phyloP scores from a whole-genome alignment of 2,888 invertebrate genomes.

The Adela reaumurella region DNA sequence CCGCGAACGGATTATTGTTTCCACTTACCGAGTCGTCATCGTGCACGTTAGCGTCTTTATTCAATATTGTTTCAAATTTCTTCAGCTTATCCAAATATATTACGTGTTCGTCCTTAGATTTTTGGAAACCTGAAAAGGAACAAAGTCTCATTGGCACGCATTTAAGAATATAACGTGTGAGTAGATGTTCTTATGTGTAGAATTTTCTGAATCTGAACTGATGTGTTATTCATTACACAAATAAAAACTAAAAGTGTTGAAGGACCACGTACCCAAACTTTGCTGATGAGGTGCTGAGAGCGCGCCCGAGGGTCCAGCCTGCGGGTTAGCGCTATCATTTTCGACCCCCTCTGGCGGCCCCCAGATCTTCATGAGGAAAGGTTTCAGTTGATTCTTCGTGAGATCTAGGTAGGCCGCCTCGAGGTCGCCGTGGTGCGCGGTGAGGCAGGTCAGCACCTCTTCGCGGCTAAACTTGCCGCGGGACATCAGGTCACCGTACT shows the following conservation, averaged over 20 bases:
- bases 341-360: slow-evolving; percentile 69
- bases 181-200: too few species aligned
- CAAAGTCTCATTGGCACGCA: too few species aligned
- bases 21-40: background rate
- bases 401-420: slow-evolving; percentile 68
- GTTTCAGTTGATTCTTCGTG: slow-evolving; percentile 71
- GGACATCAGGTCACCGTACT: slow-evolving; percentile 60
- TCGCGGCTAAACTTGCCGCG: slow-evolving; percentile 68
- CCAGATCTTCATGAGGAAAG: slow-evolving; percentile 78
- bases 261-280: too few species aligned
- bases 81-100: background rate
- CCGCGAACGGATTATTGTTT: background rate
- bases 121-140: background rate
- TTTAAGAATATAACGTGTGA: too few species aligned
- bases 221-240: too few species aligned
- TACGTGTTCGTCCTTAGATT: background rate
- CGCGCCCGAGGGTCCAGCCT: background rate
- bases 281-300: too few species aligned
- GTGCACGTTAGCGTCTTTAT: background rate
- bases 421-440: slow-evolving; percentile 67
- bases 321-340: slow-evolving; percentile 56
- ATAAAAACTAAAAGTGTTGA: too few species aligned
- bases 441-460: slow-evolving; percentile 69
- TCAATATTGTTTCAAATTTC: background rate
- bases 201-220: too few species aligned